Base-by-base conservation (phyloP, 2,888 invertebrate species). In the Masnerella sp. region DNA sequence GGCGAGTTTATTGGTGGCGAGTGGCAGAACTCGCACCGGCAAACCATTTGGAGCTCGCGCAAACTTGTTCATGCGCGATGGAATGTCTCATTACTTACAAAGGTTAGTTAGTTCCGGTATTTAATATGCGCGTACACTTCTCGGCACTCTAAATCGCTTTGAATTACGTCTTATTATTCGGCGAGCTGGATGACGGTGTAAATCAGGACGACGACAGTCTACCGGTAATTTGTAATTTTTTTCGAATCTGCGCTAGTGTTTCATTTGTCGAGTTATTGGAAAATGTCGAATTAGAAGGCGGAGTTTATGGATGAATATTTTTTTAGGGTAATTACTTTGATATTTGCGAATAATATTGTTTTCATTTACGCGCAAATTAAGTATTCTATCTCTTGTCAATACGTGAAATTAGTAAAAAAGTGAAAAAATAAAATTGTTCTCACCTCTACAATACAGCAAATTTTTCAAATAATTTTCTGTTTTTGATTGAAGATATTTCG, bases 21-120 rank as follows among this genome's bases (percentile, higher is more conserved):
- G 58, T 73, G 58, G 42, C 11, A 68, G 56, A 59, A 42, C 65
- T 69, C 49, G 49, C 56, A n/a, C 61, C 64, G 32, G 45, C 49
- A 47, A 34, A 47, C 34, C 68, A 59, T 62, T 67, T 73, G 62
- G 74, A 75, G 56, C 76, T 77, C 78, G 77, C 69, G 77, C 74
- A 79, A 79, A 78, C 79, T 80, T 80, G 81, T 80, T 83, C 85
- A 86, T 80, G 87, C 84, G 81, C 77, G 82, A 83, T 74, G 87
- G 86, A 86, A 87, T 86, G 82, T 81, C 81, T 85, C 81, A 86
- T 86, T 81, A 82, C 78, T 82, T 78, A 78, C 78, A 74, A 70
- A 79, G 84, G 80, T 81, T 71, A 82, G 81, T 85, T 87, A 85
- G 82, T 81, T 79, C 78, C 80, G 82, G 85, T 79, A 84, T 86